Evolutionary conservation across 2,888 invertebrate species (phyloP), one percentile per base, ranked within the genome.

Genomic region (Horisme vitalbata): DNA sequence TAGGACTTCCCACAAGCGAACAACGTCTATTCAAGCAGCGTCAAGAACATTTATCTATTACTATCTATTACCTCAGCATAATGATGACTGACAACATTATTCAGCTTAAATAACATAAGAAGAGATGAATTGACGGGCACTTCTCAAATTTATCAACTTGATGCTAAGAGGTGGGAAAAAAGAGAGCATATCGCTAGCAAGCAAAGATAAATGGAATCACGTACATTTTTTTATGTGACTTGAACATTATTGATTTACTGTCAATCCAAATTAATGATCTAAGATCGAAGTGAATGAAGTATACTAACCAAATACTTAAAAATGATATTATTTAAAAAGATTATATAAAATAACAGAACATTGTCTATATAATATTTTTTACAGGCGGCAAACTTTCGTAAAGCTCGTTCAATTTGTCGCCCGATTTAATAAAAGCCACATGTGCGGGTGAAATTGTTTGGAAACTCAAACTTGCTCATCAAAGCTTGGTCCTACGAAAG

Each of bases 381-480:
- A 65, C 59, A 49, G 56, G 57, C 58, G 46, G 55, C 53, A 55
- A 61, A 66, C 57, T 68, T 63, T 55, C 49, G 55, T 61, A 61
- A 64, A 67, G 67, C 64, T 65, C 63, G 59, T 53, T 54, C 70
- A 75, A 72, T 69, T 66, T 69, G 68, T 62, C 55, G 63, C 67
- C 55, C 68, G 68, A 70, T 77, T 73, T 75, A 71, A 71, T 73
- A 73, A 66, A 63, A 58, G 62, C 53, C 62, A 65, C 64, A 65
- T 63, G 61, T 60, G 61, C 27, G 44, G 44, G 38, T 31, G 50
- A 52, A 35, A 52, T 51, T 51, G 59, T 46, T 57, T 51, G 51
- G 52, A 62, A 67, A 55, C 60, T 59, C 43, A 45, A 61, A 64
- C 52, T 65, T 64, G 50, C 44, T 59, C 52, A 57, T 52, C 55